These are phyloP conservation scores for Thalassarche chlororhynchos DNA, from an alignment of 2,113 vertebrate species.

Conservation along the genomic window DNA sequence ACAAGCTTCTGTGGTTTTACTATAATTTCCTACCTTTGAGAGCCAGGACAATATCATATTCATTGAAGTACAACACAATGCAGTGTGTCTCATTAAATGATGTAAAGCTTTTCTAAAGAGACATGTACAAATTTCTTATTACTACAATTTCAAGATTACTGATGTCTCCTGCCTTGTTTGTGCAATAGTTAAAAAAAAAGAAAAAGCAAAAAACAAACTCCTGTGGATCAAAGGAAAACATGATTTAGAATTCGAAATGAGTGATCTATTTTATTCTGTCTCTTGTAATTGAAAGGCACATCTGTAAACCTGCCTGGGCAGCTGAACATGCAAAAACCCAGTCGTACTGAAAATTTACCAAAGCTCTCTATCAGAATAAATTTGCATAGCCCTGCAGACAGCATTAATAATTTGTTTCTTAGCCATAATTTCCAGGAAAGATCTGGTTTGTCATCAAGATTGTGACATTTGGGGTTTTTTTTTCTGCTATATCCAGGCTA, in stretches of 20 bases:
- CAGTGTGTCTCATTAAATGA: not conserved
- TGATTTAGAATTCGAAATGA: not conserved
- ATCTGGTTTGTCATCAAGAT: not conserved
- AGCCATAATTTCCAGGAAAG: not conserved
- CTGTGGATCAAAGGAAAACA: not conserved
- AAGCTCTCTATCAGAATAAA: not conserved
- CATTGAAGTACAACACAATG: not conserved
- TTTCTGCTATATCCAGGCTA: not conserved
- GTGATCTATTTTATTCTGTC: not conserved
- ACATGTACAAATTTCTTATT: not conserved
- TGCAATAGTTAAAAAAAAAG: not conserved
- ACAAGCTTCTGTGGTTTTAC: not conserved
- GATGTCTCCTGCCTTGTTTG: not conserved
- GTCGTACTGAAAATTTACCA: not conserved
- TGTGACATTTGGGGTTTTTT: not conserved
- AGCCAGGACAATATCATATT: not conserved
- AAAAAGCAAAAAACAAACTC: not conserved
- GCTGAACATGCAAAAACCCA: not conserved
- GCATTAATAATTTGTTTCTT: not conserved
- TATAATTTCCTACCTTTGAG: not conserved
- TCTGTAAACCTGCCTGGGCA: not conserved
- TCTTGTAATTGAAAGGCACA: not conserved
- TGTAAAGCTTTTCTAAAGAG: not conserved
- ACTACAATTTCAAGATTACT: not conserved
- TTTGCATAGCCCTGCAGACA: not conserved